Conservation (phyloP, 1,140 invertebrate genomes). For the Myzus persicae region DNA sequence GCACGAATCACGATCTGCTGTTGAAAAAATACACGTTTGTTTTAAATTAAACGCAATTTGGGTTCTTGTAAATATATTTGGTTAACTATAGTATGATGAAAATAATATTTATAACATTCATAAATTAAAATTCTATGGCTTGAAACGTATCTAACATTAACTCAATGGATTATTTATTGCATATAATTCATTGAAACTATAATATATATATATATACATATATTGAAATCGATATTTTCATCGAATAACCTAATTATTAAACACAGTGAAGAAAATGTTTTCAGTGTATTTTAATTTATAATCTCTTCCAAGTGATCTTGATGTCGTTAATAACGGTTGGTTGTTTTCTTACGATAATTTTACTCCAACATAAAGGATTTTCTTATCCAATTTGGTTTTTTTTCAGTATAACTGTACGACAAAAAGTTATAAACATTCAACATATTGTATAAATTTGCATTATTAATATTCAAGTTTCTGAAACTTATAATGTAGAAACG, state of each 20-base stretch:
- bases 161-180: too few species aligned
- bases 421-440: background rate
- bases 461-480: background rate
- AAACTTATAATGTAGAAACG: background rate
- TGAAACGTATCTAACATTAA: too few species aligned
- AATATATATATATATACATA: too few species aligned
- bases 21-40: too few species aligned
- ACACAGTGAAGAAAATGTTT: background rate
- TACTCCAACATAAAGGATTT: background rate
- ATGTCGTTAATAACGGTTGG: constrained; percentile 3
- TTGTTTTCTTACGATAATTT: background rate
- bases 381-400: constrained; percentile 13
- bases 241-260: background rate
- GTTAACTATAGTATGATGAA: too few species aligned
- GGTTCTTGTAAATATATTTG: too few species aligned
- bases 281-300: background rate
- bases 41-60: too few species aligned
- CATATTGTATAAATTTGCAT: background rate
- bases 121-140: too few species aligned
- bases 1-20: too few species aligned
- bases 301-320: background rate
- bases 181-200: too few species aligned
- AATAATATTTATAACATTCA: too few species aligned
- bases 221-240: background rate
- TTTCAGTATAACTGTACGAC: background rate